phyloP scores from a whole-genome alignment of 2,113 vertebrate genomes.

The Dipodomys stephensi region DNA sequence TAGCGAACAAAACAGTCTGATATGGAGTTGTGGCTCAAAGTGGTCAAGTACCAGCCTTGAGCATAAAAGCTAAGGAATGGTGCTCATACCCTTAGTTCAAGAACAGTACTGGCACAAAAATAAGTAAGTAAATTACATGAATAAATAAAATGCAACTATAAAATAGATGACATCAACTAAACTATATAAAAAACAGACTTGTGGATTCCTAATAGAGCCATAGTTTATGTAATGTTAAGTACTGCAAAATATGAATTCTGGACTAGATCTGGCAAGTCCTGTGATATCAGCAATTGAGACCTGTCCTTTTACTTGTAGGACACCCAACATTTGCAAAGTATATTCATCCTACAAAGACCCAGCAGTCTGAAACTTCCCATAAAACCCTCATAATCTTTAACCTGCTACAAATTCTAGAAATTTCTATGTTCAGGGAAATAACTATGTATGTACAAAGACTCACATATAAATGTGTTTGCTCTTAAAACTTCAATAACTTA shows the following conservation, averaged over 20 bases:
- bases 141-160: background rate
- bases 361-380: background rate
- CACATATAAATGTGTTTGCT: background rate
- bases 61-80: too few species aligned
- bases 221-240: constrained; percentile 14
- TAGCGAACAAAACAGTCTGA: too few species aligned
- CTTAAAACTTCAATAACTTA: background rate
- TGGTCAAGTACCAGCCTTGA: too few species aligned
- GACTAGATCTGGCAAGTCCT: background rate
- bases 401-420: background rate
- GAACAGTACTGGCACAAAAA: too few species aligned
- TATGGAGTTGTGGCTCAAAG: too few species aligned
- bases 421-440: constrained; percentile 2
- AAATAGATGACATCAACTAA: background rate
- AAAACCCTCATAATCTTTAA: background rate
- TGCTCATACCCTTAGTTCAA: too few species aligned
- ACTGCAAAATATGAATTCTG: background rate
- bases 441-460: background rate
- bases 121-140: too few species aligned
- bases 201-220: background rate
- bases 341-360: background rate
- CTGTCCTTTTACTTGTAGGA: background rate
- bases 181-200: background rate
- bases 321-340: constrained; percentile 1
- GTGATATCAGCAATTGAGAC: background rate